phyloP scores from a whole-genome alignment of 1,140 invertebrate species.

The Platyscapa corneri region DNA sequence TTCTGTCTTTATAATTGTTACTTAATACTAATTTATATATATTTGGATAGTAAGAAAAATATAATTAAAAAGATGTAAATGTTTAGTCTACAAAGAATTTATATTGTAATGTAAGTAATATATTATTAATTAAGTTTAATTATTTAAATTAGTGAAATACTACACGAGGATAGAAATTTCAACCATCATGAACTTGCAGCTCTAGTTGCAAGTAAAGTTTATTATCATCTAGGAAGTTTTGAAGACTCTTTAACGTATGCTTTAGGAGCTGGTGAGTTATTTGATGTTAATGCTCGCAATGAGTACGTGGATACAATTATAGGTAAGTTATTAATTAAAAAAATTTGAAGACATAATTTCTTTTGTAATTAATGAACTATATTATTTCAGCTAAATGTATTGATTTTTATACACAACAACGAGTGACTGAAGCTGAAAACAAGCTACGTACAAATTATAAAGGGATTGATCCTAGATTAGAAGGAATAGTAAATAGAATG shows the following conservation, averaged over 20 bases:
- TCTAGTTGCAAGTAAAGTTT: slow-evolving; percentile 98
- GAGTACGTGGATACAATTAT: slow-evolving; percentile 98
- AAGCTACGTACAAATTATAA: slow-evolving; percentile 78
- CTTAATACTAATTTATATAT: too few species aligned
- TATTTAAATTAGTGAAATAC: slow-evolving; percentile 82
- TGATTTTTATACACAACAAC: slow-evolving; percentile 93
- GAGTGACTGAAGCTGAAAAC: slow-evolving; percentile 81
- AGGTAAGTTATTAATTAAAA: slow-evolving; percentile 71
- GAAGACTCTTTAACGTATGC: slow-evolving; percentile 97
- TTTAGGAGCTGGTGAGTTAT: slow-evolving; percentile 92
- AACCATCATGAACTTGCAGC: slow-evolving; percentile 93
- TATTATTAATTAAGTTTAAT: not conserved
- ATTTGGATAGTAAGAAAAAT: too few species aligned
- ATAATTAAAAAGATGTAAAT: too few species aligned
- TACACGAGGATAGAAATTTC: slow-evolving; percentile 94
- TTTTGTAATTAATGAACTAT: slow-evolving; percentile 13
- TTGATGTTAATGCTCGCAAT: slow-evolving; percentile 93
- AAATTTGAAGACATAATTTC: not conserved
- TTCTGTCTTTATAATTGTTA: too few species aligned
- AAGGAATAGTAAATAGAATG: slow-evolving; percentile 97
- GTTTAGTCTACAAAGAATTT: too few species aligned
- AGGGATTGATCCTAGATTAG: slow-evolving; percentile 89
- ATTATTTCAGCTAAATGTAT: slow-evolving; percentile 88
- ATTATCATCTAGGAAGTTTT: slow-evolving; percentile 97
- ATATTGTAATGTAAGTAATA: too few species aligned